These are phyloP conservation scores for Lerema accius DNA, from an alignment of 1,140 invertebrate species.

Conservation along the genomic window DNA sequence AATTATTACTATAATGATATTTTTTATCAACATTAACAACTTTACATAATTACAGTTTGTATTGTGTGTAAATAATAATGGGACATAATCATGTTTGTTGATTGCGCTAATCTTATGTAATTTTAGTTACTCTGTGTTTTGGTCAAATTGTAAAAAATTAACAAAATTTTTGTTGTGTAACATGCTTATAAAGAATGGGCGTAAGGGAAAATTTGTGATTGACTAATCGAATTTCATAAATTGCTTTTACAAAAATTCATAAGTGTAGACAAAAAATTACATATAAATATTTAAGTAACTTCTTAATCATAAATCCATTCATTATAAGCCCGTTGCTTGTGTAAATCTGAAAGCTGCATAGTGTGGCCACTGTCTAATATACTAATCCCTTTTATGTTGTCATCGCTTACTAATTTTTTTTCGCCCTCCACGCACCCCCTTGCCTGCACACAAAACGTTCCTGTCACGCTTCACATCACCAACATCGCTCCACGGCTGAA, in stretches of 20 bases:
- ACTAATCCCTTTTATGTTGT: slow-evolving; percentile 75
- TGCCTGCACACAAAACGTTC: slow-evolving; percentile 71
- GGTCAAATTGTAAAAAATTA: slow-evolving; percentile 8
- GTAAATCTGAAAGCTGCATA: slow-evolving; percentile 13
- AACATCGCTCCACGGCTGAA: slow-evolving; percentile 50
- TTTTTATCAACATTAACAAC: too few species aligned
- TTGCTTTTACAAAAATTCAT: too few species aligned
- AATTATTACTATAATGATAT: too few species aligned
- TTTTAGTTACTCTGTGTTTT: not conserved
- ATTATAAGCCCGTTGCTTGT: not conserved
- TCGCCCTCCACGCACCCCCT: slow-evolving; percentile 77
- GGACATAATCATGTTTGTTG: not conserved
- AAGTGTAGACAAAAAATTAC: too few species aligned
- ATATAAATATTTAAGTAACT: too few species aligned
- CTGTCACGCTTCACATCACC: slow-evolving; percentile 71
- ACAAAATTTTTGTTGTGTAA: too few species aligned
- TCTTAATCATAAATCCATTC: too few species aligned
- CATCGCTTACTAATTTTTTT: slow-evolving; percentile 80
- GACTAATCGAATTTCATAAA: too few species aligned
- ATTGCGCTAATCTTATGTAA: slow-evolving; percentile 8
- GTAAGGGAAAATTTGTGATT: too few species aligned
- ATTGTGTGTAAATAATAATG: too few species aligned
- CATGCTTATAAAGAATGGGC: too few species aligned
- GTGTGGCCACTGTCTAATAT: slow-evolving; percentile 47
- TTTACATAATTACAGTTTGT: too few species aligned